Evolutionary conservation across 2,113 vertebrate genomes (phyloP).

Genomic region (Carassius auratus): DNA sequence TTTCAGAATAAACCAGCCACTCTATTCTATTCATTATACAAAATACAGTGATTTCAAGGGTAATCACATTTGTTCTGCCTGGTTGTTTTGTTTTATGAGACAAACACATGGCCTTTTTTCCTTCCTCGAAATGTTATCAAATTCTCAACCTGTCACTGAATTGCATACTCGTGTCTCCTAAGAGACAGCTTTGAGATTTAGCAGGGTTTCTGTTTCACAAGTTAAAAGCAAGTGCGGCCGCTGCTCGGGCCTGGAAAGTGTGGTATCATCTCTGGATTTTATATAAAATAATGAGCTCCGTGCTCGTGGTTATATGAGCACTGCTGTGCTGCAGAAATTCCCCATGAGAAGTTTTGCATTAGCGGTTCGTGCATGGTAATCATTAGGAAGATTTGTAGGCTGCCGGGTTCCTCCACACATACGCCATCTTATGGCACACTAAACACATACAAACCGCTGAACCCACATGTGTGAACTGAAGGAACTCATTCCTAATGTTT

Average conservation of each 20-base stretch:
- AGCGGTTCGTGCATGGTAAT: constrained; percentile 12
- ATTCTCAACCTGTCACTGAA: neutral
- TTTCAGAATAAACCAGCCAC: neutral
- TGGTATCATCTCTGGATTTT: constrained; percentile 39
- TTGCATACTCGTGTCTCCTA: neutral
- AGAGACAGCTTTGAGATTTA: neutral
- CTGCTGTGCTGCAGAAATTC: neutral
- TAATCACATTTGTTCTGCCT: neutral
- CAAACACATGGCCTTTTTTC: neutral
- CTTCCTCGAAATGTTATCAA: neutral
- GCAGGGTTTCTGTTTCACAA: constrained; percentile 11
- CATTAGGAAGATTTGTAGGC: constrained; percentile 41
- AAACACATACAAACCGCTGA: constrained; percentile 26
- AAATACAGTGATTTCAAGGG: neutral
- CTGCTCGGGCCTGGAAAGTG: constrained; percentile 22
- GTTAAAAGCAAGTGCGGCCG: neutral
- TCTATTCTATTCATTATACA: too few species aligned
- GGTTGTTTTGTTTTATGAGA: constrained; percentile 9
- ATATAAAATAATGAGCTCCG: constrained; percentile 30
- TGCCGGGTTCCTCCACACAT: constrained; percentile 25
- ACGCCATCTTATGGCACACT: constrained; percentile 27
- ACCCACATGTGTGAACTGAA: constrained; percentile 20
- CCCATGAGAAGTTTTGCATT: constrained; percentile 28
- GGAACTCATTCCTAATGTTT: neutral
- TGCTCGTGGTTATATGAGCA: constrained; percentile 6